These are phyloP conservation scores for Agriopis aurantiaria DNA, from an alignment of 2,888 invertebrate species.

Conservation along the genomic window DNA sequence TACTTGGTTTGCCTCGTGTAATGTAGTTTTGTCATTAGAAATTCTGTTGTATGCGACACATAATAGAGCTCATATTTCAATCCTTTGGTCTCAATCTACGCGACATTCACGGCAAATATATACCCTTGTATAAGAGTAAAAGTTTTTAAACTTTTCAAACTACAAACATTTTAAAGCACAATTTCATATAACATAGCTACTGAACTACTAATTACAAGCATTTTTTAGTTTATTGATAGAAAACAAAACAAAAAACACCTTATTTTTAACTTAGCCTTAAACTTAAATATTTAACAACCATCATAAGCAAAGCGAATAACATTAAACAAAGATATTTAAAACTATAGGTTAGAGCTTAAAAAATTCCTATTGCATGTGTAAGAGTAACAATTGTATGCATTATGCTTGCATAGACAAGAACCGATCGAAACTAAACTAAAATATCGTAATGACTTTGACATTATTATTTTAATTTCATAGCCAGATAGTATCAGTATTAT, in stretches of 20 bases:
- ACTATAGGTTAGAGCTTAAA: neutral
- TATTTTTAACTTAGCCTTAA: neutral
- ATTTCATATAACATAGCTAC: conserved; percentile 7
- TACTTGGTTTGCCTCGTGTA: too few relatives aligned
- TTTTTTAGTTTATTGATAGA: conserved; percentile 1
- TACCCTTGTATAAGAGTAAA: neutral
- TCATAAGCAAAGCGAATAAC: neutral
- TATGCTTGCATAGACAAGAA: neutral
- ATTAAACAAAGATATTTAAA: neutral
- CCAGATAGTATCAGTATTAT: neutral
- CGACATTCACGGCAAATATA: neutral
- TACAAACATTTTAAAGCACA: neutral
- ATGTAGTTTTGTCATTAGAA: too few relatives aligned
- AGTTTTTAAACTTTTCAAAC: neutral
- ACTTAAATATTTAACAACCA: conserved; percentile 7
- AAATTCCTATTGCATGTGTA: too few relatives aligned
- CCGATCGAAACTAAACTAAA: neutral
- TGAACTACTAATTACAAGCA: conserved; percentile 9
- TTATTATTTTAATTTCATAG: conserved; percentile 4
- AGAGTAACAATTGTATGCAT: neutral
- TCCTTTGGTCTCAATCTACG: neutral
- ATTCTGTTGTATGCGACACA: neutral
- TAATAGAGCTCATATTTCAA: neutral
- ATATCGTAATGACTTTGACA: neutral
- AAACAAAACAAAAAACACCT: neutral